phyloP scores from a whole-genome alignment of 2,797 vertebrate genomes.

The Macropus fuliginosus region DNA sequence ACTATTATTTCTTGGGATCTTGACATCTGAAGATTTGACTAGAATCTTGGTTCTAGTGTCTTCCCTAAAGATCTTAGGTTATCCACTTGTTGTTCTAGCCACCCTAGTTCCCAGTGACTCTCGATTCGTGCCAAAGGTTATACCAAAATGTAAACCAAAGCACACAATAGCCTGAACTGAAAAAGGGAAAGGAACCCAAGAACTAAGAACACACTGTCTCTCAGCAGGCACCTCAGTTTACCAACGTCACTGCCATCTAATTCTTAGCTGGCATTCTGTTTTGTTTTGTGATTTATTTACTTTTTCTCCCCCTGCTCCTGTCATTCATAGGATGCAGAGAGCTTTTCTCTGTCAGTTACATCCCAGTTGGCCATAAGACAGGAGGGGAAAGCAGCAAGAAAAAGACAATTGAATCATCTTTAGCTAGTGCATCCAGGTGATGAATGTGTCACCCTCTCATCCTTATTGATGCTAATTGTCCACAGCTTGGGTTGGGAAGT shows the following conservation, averaged over 20 bases:
- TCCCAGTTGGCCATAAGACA: background rate
- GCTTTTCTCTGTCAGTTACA: background rate
- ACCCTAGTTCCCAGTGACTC: background rate
- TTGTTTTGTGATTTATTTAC: background rate
- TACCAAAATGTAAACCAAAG: background rate
- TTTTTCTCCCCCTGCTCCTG: background rate
- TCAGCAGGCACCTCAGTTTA: background rate
- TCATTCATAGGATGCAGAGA: background rate
- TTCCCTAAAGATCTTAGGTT: conserved; percentile 5
- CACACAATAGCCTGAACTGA: background rate
- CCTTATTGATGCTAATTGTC: background rate
- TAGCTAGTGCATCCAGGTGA: background rate
- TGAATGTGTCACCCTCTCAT: background rate
- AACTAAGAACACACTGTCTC: background rate
- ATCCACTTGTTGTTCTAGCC: background rate
- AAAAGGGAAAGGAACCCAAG: background rate
- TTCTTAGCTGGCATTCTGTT: background rate
- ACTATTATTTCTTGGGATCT: background rate
- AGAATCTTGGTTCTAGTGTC: background rate
- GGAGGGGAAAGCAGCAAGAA: conserved; percentile 1
- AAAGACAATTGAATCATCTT: background rate
- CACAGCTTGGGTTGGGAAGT: background rate
- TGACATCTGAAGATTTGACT: background rate
- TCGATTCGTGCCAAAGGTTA: background rate
- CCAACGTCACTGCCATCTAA: background rate